Percentiles rank a stretch among this genome's conserved stretches.
Evolutionary conservation across 2,888 invertebrate species (phyloP).

Genomic region (Mayetiola destructor): DNA sequence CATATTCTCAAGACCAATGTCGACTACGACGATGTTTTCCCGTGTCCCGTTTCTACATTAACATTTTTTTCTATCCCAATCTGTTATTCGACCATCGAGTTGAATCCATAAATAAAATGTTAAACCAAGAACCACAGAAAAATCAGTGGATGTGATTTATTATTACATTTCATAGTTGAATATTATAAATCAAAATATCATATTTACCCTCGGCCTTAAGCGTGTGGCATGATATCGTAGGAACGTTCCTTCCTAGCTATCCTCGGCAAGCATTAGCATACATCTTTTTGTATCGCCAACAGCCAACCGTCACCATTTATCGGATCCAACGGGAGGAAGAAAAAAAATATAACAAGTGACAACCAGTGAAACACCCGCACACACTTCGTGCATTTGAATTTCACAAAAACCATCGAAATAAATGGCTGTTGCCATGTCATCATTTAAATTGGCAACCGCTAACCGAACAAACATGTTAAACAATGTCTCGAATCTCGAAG

Average conservation of each 20-base stretch:
- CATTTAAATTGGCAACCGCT: too few species aligned
- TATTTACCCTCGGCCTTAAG: background rate
- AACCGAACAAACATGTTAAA: slow-evolving; percentile 2
- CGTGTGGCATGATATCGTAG: background rate
- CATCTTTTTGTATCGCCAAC: background rate
- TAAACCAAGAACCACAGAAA: slow-evolving; percentile 6
- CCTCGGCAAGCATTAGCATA: too few species aligned
- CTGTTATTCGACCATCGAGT: too few species aligned
- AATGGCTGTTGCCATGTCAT: background rate
- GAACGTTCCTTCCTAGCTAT: too few species aligned
- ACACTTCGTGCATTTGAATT: background rate
- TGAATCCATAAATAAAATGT: slow-evolving; percentile 8
- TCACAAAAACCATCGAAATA: too few species aligned
- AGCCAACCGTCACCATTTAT: too few species aligned
- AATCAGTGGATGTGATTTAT: slow-evolving; percentile 10
- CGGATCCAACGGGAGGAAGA: background rate
- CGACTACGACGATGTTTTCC: too few species aligned
- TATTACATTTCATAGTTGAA: slow-evolving; percentile 2
- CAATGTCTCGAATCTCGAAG: too few species aligned
- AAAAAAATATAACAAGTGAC: too few species aligned
- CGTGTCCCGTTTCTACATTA: too few species aligned
- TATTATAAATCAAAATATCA: slow-evolving; percentile 11
- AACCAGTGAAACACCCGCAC: background rate
- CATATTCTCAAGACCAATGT: too few species aligned
- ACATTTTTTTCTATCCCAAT: too few species aligned